Evolutionary conservation across 53 echinoderm and acorn worm species (phyloP), one percentile per base, ranked within the genome.

Genomic region (Echinometra lucunter): DNA sequence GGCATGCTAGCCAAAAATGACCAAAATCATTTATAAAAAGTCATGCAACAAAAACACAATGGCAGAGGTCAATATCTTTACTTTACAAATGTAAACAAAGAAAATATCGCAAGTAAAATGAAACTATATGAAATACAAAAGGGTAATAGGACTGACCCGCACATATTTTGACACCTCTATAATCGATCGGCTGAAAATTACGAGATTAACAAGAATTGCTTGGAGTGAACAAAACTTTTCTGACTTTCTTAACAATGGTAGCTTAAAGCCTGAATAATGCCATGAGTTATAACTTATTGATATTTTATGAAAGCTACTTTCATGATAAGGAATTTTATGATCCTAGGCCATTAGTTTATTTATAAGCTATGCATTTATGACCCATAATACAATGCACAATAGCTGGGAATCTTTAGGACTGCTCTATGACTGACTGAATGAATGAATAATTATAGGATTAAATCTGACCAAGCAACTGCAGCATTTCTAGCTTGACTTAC

Each of bases 251-350:
- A 81, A 35, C 44, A 17, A 83, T 83, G 19, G 8, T 9, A n/a
- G 27, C 27, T 82, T 45, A 82, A 82, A 82, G n/a, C 85, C 30
- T 85, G 49, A 49, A 85, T n/a, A 85, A n/a, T 85, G n/a, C 12
- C 49, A 47, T 85, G 1, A 28, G 47, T 49, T 85, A 85, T 85
- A 28, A 47, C 47, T 85, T 49, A 85, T 49, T n/a, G 49, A 18
- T 42, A 42, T 47, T 49, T 49, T 49, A 85, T 85, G 49, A 85
- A 85, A 30, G 49, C 47, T 83, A n/a, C 9, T 83, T 47, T 15
- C 49, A 3, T 3, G 13, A 85, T n/a, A 85, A 45, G n/a, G 49
- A 8, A 27, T 47, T 85, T 85, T 25, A 45, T 47, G 28, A 13
- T n/a, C 2, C 13, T n/a, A 28, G 85, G 85, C 49, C 37, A 85